Evolutionary conservation across 2,888 invertebrate species (phyloP).

Genomic region (Drosophila algonquin): DNA sequence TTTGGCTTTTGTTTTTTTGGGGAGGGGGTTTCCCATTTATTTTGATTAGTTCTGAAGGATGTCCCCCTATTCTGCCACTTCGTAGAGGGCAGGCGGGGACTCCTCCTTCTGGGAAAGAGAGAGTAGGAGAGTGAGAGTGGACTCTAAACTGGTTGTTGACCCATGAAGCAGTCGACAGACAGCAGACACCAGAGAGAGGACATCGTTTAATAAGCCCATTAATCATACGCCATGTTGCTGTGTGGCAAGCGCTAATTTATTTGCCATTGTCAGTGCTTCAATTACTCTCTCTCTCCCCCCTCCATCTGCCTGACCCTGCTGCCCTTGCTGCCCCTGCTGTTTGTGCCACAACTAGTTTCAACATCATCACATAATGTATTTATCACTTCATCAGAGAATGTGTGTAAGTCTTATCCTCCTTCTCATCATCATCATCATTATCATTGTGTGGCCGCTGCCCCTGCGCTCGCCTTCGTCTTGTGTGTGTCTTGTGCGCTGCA

Average conservation of each 20-base stretch:
- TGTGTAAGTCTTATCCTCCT: slow-evolving; percentile 43
- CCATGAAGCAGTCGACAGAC: slow-evolving; percentile 17
- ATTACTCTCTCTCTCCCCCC: slow-evolving; percentile 46
- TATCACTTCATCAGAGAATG: slow-evolving; percentile 75
- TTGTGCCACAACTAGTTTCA: slow-evolving; percentile 21
- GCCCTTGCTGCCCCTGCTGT: background rate
- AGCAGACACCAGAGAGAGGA: slow-evolving; percentile 7
- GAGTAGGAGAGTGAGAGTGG: slow-evolving; percentile 1
- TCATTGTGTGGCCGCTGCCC: slow-evolving; percentile 15
- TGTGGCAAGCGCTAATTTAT: slow-evolving; percentile 63
- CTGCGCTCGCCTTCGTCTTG: background rate
- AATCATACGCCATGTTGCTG: slow-evolving; percentile 74
- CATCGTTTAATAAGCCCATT: slow-evolving; percentile 71
- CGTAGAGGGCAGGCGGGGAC: too few relatives aligned
- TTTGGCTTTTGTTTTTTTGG: background rate
- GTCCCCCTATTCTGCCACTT: background rate
- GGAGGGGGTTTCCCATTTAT: slow-evolving; percentile 21
- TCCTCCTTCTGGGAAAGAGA: background rate
- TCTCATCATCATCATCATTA: slow-evolving; percentile 21
- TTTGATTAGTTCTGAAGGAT: slow-evolving; percentile 37
- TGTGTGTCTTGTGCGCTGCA: slow-evolving; percentile 11
- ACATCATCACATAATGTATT: slow-evolving; percentile 67
- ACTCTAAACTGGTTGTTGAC: slow-evolving; percentile 51
- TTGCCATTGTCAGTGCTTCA: slow-evolving; percentile 61
- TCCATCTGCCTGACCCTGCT: background rate